Evolutionary conservation across 1,140 invertebrate genomes (phyloP).

Genomic region (Procambarus clarkii): DNA sequence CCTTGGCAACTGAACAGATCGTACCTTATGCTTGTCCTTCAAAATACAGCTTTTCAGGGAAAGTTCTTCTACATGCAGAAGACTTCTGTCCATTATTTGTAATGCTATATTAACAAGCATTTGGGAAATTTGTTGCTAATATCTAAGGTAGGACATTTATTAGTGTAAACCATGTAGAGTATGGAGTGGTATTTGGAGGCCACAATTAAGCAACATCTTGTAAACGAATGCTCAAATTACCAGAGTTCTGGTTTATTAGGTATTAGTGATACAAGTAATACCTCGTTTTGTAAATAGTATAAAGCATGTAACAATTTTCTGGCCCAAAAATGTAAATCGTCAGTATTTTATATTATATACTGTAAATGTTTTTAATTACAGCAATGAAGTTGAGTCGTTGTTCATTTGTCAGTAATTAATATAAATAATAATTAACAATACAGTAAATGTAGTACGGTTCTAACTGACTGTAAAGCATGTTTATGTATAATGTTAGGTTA

Average conservation of each 20-base stretch:
- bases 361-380: neutral
- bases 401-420: neutral
- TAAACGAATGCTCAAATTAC: slow-evolving; percentile 33
- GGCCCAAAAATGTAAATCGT: slow-evolving; percentile 7
- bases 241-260: slow-evolving; percentile 5
- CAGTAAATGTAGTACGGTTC: neutral
- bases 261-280: slow-evolving; percentile 27
- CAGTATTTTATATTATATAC: slow-evolving; percentile 12
- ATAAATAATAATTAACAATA: neutral
- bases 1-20: slow-evolving; percentile 17
- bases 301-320: slow-evolving; percentile 3
- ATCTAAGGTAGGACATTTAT: neutral
- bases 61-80: neutral
- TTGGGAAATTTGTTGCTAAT: slow-evolving; percentile 2
- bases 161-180: neutral
- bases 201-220: slow-evolving; percentile 14
- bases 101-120: neutral
- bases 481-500: neutral
- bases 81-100: neutral
- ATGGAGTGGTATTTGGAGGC: slow-evolving; percentile 2
- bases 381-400: no score
- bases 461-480: neutral
- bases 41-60: neutral
- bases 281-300: slow-evolving; percentile 34
- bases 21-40: neutral